Base-by-base conservation (phyloP, 2,113 vertebrate species). In the Marcusenius ussheri region DNA sequence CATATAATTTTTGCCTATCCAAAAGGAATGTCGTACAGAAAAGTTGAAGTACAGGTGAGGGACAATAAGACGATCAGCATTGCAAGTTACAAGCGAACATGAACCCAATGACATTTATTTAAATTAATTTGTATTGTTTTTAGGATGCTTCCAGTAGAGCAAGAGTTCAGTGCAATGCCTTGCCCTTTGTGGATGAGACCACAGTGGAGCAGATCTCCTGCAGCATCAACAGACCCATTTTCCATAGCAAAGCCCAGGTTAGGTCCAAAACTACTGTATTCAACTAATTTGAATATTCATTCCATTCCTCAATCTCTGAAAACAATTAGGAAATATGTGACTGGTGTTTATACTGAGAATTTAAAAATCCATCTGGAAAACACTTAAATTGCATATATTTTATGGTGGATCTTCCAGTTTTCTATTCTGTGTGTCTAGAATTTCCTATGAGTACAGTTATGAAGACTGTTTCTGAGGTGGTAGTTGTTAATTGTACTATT, bases 191-290 rank as follows among this genome's bases (percentile, higher is more conserved):
- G 46, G 89, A 62, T 15, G 92, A 74, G 4, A 8, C 74, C 49
- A 19, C 0, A 0, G 24, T 47, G 58, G 93, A 92, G 89, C 90
- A 66, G 74, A 97, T 94, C 45, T 90, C 90, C 47, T 98, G 97
- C 89, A 91, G 46, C 17, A 53, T 97, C 89, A 92, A 95, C 92
- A 96, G 95, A 58, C 97, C 97, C 3, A 95, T 97, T 92, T 95
- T 98, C 56, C 95, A n/a, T 5, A 92, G 83, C 58, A 93, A 93
- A 0, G 0, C 90, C 0, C 90, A 93, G 94, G 97, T 97, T 90
- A 46, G 93, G 86, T 62, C 2, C 80, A 58, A 83, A 51, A 3
- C 56, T 62, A n/a, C 21, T 62, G 7, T 62, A n/a, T 62, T 62
- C 56, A 62, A 8, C 24, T 62, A 2, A 8, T n/a, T n/a, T 62